Percentiles rank a stretch among this genome's conserved stretches.
Conservation (phyloP, 2,888 invertebrate species). For the Lumbricus terrestris region DNA sequence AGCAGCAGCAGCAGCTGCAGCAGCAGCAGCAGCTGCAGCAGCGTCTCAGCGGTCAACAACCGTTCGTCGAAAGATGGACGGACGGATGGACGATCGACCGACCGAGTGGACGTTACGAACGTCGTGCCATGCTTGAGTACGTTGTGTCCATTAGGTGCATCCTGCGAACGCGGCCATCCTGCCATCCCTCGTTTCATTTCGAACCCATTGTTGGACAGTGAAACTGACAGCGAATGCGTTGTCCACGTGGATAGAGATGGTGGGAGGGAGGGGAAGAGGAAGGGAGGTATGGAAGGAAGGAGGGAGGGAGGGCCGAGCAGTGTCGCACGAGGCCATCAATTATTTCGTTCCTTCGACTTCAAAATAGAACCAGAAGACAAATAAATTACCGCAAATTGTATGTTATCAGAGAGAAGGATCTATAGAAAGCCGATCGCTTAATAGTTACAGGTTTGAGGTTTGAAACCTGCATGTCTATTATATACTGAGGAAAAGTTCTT, state of each 20-base stretch:
- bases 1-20: no score
- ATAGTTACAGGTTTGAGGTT: not conserved
- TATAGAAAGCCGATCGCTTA: not conserved
- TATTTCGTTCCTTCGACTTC: not conserved
- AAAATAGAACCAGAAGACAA: not conserved
- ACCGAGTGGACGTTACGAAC: not conserved
- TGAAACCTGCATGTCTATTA: no score
- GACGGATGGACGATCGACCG: not conserved
- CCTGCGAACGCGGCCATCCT: not conserved
- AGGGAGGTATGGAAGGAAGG: no score
- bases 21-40: no score
- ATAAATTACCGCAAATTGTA: not conserved
- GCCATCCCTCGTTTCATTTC: not conserved
- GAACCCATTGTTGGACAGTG: not conserved
- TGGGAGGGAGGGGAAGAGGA: no score
- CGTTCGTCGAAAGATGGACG: not conserved
- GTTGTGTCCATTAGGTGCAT: not conserved
- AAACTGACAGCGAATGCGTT: constrained; percentile 3
- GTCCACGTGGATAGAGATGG: no score
- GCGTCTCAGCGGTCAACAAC: not conserved
- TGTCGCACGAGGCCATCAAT: not conserved
- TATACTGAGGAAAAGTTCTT: not conserved
- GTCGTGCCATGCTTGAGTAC: not conserved
- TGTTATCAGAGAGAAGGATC: no score
- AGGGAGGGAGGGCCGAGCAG: no score